Evolutionary conservation across 30 jellyfish, hydroid and myxozoan genomes (phyloP).

Genomic region (Aurelia sp.): DNA sequence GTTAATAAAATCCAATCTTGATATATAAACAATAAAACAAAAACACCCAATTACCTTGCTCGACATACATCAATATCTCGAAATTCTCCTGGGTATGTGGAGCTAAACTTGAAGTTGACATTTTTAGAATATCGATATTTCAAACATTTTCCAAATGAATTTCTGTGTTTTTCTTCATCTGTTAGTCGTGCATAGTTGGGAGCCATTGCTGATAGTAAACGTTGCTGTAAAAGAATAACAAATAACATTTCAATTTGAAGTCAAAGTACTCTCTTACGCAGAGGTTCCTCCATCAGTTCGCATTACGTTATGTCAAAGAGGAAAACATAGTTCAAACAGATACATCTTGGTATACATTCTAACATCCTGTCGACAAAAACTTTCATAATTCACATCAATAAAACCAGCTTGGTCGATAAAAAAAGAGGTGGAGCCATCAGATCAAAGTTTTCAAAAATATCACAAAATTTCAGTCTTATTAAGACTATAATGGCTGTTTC

Average conservation of each 20-base stretch:
- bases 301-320: too few relatives aligned
- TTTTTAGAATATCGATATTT: conserved; percentile 67
- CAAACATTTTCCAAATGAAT: conserved; percentile 76
- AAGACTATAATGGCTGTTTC: too few relatives aligned
- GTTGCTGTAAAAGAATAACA: conserved; percentile 45
- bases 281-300: too few relatives aligned
- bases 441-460: neutral
- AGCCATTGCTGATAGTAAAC: conserved; percentile 83
- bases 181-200: conserved; percentile 69
- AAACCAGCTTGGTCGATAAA: neutral
- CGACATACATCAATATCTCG: conserved; percentile 78
- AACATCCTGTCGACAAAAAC: too few relatives aligned
- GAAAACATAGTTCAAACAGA: too few relatives aligned
- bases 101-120: conserved; percentile 44
- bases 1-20: too few relatives aligned
- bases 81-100: conserved; percentile 88
- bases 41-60: conserved; percentile 50
- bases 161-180: conserved; percentile 82
- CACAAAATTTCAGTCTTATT: too few relatives aligned
- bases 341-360: too few relatives aligned
- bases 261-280: too few relatives aligned
- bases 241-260: too few relatives aligned
- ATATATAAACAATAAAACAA: too few relatives aligned
- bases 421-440: neutral
- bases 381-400: too few relatives aligned